phyloP scores from a whole-genome alignment of 1,140 invertebrate species.

The Zaprionus camerounensis region DNA sequence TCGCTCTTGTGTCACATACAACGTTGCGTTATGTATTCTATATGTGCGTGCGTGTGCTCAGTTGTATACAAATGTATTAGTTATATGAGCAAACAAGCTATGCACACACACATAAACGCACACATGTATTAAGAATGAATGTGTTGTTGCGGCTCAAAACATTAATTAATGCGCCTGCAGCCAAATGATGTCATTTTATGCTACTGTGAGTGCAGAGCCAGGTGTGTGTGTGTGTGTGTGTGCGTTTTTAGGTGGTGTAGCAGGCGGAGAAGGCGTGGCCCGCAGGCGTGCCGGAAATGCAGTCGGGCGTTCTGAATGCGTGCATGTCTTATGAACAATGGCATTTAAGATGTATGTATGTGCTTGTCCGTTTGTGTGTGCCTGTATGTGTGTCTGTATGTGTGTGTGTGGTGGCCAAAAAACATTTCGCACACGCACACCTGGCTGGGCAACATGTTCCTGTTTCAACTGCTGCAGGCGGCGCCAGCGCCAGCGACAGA shows the following conservation, averaged over 20 bases:
- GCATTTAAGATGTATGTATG: constrained; percentile 66
- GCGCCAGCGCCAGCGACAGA: constrained; percentile 46
- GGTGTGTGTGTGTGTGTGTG: constrained; percentile 9
- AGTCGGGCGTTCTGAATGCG: constrained; percentile 73
- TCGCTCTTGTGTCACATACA: neutral
- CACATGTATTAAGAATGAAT: constrained; percentile 41
- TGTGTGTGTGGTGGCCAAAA: constrained; percentile 48
- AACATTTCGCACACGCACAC: constrained; percentile 62
- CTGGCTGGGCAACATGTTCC: constrained; percentile 73
- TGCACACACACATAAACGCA: constrained; percentile 8
- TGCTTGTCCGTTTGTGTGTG: constrained; percentile 29
- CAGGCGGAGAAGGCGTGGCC: constrained; percentile 20
- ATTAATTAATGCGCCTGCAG: constrained; percentile 80
- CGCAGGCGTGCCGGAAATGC: constrained; percentile 71
- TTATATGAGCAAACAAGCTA: constrained; percentile 4
- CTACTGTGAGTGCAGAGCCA: constrained; percentile 26
- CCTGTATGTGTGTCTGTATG: constrained; percentile 29
- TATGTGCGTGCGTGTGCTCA: neutral
- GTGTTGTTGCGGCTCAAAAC: constrained; percentile 64
- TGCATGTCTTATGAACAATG: constrained; percentile 81
- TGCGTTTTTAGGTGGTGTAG: constrained; percentile 12
- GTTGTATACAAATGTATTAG: neutral
- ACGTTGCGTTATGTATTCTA: neutral
- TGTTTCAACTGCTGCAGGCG: constrained; percentile 72
- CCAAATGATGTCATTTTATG: constrained; percentile 73